Base-by-base conservation (phyloP, 2,888 invertebrate genomes). In the Campoplex capitator region DNA sequence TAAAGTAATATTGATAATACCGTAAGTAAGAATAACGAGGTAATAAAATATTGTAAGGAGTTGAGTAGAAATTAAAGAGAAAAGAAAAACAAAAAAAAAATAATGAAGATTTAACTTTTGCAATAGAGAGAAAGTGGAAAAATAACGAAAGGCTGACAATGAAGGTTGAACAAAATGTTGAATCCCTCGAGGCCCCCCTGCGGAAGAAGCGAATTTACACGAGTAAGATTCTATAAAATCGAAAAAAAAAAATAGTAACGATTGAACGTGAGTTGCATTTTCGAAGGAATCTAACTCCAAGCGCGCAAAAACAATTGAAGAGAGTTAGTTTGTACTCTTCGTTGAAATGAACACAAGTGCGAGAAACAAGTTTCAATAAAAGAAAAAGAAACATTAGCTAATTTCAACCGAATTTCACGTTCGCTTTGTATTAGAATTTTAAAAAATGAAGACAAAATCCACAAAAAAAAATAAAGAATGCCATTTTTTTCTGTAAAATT, bases 1-100 rank as follows among this genome's bases (percentile, higher is more conserved):
- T 83, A 80, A 88, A 83, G 70, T 92, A 93, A 93, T 93, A 93
- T 93, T 93, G 92, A 92, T 92, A 93, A 93, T 92, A 92, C 91
- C 92, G 91, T 92, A 93, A 93, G 93, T 93, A 93, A 94, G 92
- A 93, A 92, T 93, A 93, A 92, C 92, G 89, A 91, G 92, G 90
- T 93, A 93, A 93, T 93, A 92, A 93, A 91, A 93, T 92, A 91
- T 91, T 92, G 91, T 92, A 92, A 92, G 91, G 90, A 93, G 90
- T 91, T 89, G 90, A 92, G 90, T 88, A 89, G 91, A 86, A 86
- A 74, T 73, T 73, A 70, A 78, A 70, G 81, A 65, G 45, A 45
- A 67, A 35, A 67, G 83, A 81, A 65, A 38, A 38, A 38, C 78
- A 58, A 85, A 81, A 65, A 85, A 81, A 65, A 80, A 65, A 42